These are phyloP conservation scores for Solenodon paradoxus DNA, from an alignment of 2,113 vertebrate species.

Conservation along the genomic window DNA sequence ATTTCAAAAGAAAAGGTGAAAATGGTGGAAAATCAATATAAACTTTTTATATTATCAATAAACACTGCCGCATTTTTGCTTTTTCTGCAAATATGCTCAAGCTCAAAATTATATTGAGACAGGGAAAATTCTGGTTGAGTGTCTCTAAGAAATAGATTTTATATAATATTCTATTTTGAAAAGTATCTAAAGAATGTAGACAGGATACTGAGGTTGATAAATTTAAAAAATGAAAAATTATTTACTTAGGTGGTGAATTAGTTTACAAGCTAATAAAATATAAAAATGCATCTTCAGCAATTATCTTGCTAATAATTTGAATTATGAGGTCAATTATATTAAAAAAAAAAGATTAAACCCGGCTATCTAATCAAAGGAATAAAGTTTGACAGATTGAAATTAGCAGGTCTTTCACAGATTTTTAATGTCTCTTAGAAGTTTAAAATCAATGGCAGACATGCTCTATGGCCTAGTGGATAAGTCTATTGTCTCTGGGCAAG, in stretches of 20 bases:
- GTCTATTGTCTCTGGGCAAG: no score
- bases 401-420: neutral
- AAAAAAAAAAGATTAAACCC: neutral
- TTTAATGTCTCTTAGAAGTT: neutral
- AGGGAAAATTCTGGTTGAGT: neutral
- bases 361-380: neutral
- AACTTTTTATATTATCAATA: neutral
- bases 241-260: neutral
- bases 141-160: neutral
- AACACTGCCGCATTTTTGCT: neutral
- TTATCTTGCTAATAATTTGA: neutral
- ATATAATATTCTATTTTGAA: neutral
- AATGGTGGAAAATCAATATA: neutral
- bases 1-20: constrained; percentile 4
- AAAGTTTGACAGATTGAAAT: neutral
- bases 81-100: neutral
- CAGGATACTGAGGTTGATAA: neutral
- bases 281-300: neutral
- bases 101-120: neutral
- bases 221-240: neutral
- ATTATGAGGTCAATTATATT: neutral
- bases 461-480: no score
- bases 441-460: no score
- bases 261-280: neutral
- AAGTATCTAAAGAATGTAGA: neutral